Percentiles rank a stretch among this genome's conserved stretches.
Conservation (phyloP, 2,113 vertebrate species). For the Cebidichthys violaceus region DNA sequence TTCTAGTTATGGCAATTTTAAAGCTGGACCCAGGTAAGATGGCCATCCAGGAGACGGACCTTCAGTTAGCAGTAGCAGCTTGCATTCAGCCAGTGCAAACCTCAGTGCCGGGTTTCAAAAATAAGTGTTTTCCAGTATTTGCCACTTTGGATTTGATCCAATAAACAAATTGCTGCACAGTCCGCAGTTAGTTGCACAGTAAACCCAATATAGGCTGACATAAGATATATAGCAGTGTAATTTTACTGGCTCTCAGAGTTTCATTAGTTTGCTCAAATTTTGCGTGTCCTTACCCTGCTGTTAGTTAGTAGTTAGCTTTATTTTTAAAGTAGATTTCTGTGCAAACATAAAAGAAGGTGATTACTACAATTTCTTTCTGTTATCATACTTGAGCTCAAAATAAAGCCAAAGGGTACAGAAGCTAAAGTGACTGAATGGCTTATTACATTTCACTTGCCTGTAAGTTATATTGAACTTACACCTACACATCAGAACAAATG, state of each 20-base stretch:
- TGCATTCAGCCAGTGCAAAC: too few relatives aligned
- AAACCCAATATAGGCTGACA: neutral
- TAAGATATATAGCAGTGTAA: neutral
- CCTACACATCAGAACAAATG: neutral
- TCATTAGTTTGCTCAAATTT: neutral
- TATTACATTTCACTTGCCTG: conserved; percentile 6
- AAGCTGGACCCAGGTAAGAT: neutral
- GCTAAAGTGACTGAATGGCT: conserved; percentile 3
- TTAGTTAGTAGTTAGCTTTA: neutral
- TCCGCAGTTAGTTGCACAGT: neutral
- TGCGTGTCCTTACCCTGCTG: neutral
- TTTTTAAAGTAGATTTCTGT: neutral
- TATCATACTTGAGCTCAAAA: conserved; percentile 21
- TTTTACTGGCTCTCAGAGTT: too few relatives aligned
- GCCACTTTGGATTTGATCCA: neutral
- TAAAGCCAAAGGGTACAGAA: conserved; percentile 2
- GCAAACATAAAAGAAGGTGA: conserved; percentile 10
- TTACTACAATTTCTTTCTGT: conserved; percentile 18
- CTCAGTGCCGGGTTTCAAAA: neutral
- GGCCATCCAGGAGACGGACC: neutral
- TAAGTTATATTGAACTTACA: conserved; percentile 8
- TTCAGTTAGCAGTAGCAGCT: neutral
- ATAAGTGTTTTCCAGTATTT: neutral
- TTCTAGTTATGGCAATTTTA: neutral
- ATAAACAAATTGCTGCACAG: neutral